Percentiles rank a stretch among this genome's conserved stretches.
Conservation (phyloP, 2,888 invertebrate genomes). For the Archips xylosteana region DNA sequence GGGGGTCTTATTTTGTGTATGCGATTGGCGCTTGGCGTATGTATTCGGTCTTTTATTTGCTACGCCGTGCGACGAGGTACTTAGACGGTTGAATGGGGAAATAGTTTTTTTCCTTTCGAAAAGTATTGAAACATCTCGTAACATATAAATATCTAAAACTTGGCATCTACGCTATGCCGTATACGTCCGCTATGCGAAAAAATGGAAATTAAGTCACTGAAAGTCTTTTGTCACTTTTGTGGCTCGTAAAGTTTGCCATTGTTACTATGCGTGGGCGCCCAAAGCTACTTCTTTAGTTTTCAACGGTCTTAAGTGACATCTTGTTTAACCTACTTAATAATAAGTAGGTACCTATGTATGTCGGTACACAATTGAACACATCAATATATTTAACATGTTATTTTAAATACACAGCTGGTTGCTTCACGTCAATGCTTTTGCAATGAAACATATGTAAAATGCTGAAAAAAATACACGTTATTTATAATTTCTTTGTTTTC, state of each 20-base stretch:
- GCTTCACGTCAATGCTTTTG: no score
- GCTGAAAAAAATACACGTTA: no score
- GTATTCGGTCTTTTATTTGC: conserved; percentile 64
- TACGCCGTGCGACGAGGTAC: conserved; percentile 54
- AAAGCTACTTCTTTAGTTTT: background rate
- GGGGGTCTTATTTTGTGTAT: conserved; percentile 65
- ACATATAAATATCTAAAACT: conserved; percentile 5
- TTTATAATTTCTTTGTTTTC: no score
- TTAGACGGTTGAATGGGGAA: conserved; percentile 57
- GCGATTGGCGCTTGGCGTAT: conserved; percentile 60
- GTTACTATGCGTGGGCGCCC: background rate
- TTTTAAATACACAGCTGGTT: no score
- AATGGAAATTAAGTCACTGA: conserved; percentile 5
- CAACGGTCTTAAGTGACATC: background rate
- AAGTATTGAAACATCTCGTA: conserved; percentile 24
- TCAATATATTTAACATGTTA: background rate
- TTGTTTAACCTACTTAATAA: background rate
- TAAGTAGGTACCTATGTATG: background rate
- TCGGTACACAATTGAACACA: background rate
- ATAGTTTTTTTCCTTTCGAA: conserved; percentile 50
- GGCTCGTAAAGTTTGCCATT: conserved; percentile 2
- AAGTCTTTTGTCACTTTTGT: conserved; percentile 5
- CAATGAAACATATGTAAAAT: no score
- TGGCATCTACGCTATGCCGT: conserved; percentile 3
- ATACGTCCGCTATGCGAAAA: background rate